Percentiles rank a stretch among this genome's conserved stretches.
These are phyloP conservation scores for Oenanthe melanoleuca DNA, from an alignment of 2,113 vertebrate species.

Conservation along the genomic window DNA sequence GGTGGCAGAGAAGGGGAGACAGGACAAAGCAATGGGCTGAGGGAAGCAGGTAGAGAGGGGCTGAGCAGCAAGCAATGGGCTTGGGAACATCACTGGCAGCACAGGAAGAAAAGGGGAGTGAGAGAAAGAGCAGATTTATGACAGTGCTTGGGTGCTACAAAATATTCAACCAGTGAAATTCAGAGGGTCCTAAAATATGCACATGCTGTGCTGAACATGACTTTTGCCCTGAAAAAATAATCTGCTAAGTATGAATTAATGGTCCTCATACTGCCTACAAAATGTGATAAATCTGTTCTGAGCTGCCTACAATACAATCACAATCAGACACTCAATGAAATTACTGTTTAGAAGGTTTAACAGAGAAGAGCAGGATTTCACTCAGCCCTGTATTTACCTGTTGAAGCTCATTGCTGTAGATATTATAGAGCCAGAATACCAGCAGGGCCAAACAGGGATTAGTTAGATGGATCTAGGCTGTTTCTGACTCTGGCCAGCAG, in stretches of 20 bases:
- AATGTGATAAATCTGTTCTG: background rate
- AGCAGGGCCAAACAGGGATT: background rate
- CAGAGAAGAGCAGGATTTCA: background rate
- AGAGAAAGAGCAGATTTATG: background rate
- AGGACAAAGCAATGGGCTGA: background rate
- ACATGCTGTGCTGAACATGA: background rate
- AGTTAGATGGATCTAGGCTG: background rate
- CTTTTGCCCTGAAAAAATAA: background rate
- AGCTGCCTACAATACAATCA: background rate
- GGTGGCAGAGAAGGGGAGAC: background rate
- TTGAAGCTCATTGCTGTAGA: background rate
- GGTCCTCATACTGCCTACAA: background rate
- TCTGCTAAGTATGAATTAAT: background rate
- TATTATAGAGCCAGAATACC: background rate
- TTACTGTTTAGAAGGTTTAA: background rate
- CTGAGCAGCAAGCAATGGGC: background rate
- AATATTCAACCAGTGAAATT: background rate
- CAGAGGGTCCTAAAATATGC: background rate
- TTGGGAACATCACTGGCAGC: background rate
- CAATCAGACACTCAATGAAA: background rate
- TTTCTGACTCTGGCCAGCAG: background rate
- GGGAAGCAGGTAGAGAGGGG: background rate
- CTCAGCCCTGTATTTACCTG: accelerated
- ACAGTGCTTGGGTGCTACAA: background rate
- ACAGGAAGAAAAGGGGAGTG: background rate